Percentiles rank a stretch among this genome's conserved stretches.
Conservation (phyloP, 2,888 invertebrate species). For the Luperina testacea region DNA sequence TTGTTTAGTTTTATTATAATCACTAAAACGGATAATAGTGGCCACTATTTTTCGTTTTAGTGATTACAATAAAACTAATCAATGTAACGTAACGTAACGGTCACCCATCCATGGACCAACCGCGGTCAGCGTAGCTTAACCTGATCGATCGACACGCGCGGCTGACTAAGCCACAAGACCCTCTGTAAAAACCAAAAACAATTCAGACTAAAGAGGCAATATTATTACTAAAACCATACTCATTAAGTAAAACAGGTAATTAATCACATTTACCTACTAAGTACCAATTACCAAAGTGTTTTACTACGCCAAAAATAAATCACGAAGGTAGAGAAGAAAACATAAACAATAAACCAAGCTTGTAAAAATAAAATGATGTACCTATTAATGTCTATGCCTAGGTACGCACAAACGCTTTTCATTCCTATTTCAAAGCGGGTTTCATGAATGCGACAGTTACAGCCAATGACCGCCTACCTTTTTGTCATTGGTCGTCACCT, state of each 20-base stretch:
- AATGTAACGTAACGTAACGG: too few species aligned
- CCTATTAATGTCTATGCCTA: neutral
- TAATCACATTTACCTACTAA: neutral
- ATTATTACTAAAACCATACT: too few species aligned
- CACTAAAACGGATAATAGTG: too few species aligned
- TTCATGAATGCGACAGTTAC: constrained; percentile 72
- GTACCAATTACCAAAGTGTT: neutral
- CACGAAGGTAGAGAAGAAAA: neutral
- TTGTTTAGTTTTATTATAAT: too few species aligned
- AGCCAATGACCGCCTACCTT: constrained; percentile 75
- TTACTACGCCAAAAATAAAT: constrained; percentile 1
- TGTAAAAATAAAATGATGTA: neutral
- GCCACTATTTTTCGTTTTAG: too few species aligned
- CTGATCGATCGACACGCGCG: too few species aligned
- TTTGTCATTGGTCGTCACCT: constrained; percentile 79
- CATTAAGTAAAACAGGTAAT: neutral
- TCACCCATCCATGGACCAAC: too few species aligned
- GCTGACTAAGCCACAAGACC: neutral
- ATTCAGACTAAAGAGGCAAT: neutral
- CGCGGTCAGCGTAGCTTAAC: neutral
- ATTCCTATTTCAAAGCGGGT: constrained; percentile 39
- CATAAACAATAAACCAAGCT: neutral
- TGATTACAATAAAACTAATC: too few species aligned
- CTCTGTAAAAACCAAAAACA: neutral
- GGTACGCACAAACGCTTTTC: neutral